phyloP scores from a whole-genome alignment of 1,140 invertebrate species.

The Drosophila bocqueti region DNA sequence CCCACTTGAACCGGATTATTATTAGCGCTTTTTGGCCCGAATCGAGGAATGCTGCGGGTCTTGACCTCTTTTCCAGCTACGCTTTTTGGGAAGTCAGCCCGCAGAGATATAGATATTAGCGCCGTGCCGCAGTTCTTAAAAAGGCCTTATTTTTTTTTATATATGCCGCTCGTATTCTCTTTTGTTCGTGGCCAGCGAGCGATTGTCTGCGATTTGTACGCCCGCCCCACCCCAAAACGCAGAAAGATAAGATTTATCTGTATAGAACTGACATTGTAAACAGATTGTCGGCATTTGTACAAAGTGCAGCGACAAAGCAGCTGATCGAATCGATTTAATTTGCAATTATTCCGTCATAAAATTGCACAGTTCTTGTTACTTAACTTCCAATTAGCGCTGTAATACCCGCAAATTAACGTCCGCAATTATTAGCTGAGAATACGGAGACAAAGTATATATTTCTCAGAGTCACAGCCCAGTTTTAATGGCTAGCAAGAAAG shows the following conservation, averaged over 20 bases:
- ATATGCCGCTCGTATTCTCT: constrained; percentile 9
- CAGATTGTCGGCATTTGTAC: constrained; percentile 48
- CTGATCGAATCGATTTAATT: constrained; percentile 47
- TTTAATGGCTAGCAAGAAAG: constrained; percentile 20
- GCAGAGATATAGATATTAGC: constrained; percentile 43
- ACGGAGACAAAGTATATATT: neutral
- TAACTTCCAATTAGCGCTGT: constrained; percentile 30
- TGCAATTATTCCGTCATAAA: constrained; percentile 42
- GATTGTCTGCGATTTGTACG: constrained; percentile 5
- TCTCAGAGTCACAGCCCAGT: neutral
- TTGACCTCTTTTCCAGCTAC: constrained; percentile 47
- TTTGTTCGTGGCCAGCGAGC: constrained; percentile 25
- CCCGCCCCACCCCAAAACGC: constrained; percentile 23
- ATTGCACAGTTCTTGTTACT: constrained; percentile 34
- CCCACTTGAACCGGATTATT: constrained; percentile 52
- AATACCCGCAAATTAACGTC: constrained; percentile 37
- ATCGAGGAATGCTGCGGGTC: constrained; percentile 47
- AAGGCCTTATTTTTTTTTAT: constrained; percentile 19
- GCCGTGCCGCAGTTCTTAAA: constrained; percentile 24
- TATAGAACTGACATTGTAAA: constrained; percentile 31
- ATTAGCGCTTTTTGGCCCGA: constrained; percentile 43
- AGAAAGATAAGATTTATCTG: constrained; percentile 45
- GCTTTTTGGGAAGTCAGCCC: constrained; percentile 39
- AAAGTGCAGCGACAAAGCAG: constrained; percentile 46
- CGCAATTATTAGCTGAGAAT: constrained; percentile 4